A percentile compares a stretch with the other conserved stretches of the same genome.
Conservation (phyloP, 2,113 vertebrate species). For the Emydura subglobosa region DNA sequence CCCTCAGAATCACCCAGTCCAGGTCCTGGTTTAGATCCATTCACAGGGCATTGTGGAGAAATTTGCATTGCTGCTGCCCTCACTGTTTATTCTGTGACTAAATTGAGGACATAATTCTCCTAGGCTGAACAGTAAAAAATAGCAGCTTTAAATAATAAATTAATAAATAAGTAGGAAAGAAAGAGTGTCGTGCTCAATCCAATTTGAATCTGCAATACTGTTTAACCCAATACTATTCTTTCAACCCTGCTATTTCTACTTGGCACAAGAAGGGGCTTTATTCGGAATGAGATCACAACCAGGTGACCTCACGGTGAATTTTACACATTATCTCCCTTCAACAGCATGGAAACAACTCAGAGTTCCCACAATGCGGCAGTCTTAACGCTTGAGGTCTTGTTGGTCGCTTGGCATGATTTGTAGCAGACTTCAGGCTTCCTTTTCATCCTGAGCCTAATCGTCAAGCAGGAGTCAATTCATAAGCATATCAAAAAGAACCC, state of each 20-base stretch:
- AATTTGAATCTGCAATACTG: background rate
- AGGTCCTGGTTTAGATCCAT: rapidly evolving
- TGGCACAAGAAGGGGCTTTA: background rate
- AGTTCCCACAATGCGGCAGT: background rate
- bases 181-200: background rate
- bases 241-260: rapidly evolving
- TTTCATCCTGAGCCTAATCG: background rate
- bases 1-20: background rate
- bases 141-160: background rate
- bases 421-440: background rate
- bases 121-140: background rate
- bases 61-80: background rate
- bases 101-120: background rate
- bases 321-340: background rate
- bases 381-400: background rate
- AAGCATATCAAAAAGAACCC: background rate
- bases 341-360: background rate
- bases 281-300: background rate
- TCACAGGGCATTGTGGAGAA: background rate
- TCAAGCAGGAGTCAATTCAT: background rate
- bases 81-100: background rate
- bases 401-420: background rate
- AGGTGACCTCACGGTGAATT: background rate
- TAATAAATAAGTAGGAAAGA: background rate
- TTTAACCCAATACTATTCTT: rapidly evolving